phyloP scores from a whole-genome alignment of 1,140 invertebrate genomes.

The Drosophila ambigua region DNA sequence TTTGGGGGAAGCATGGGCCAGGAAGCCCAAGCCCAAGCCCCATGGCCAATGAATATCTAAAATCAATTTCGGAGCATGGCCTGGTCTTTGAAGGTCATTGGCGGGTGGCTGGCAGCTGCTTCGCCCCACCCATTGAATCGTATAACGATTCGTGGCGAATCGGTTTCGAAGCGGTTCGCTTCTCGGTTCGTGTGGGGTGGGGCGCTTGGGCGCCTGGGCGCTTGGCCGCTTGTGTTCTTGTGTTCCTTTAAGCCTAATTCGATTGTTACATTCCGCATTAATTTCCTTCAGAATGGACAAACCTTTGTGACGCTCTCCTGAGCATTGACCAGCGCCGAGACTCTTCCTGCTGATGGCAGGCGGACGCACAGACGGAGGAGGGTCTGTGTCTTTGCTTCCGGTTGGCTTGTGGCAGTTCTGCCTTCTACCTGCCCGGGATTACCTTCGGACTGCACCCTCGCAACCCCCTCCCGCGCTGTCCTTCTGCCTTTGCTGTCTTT shows the following conservation, averaged over 20 bases:
- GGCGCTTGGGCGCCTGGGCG: no score
- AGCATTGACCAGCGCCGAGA: not conserved
- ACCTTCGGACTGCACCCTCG: not conserved
- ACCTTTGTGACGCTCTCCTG: slow-evolving; percentile 39
- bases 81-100: slow-evolving; percentile 50
- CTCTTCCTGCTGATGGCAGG: no score
- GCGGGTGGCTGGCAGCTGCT: not conserved
- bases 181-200: not conserved
- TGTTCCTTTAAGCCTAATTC: slow-evolving; percentile 27
- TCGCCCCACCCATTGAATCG: slow-evolving; percentile 29
- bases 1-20: no score
- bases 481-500: not conserved
- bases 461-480: not conserved
- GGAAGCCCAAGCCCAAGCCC: not conserved
- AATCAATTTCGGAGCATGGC: slow-evolving; percentile 61
- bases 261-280: slow-evolving; percentile 53
- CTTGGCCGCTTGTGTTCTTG: not conserved
- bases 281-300: slow-evolving; percentile 47
- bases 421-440: no score
- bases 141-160: slow-evolving; percentile 33
- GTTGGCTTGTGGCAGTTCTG: not conserved
- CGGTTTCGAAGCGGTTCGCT: slow-evolving; percentile 9
- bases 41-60: slow-evolving; percentile 71
- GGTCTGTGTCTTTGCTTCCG: slow-evolving; percentile 43
- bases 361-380: not conserved